Evolutionary conservation across 2,797 vertebrate genomes (phyloP).

Genomic region (Mus minutoides): DNA sequence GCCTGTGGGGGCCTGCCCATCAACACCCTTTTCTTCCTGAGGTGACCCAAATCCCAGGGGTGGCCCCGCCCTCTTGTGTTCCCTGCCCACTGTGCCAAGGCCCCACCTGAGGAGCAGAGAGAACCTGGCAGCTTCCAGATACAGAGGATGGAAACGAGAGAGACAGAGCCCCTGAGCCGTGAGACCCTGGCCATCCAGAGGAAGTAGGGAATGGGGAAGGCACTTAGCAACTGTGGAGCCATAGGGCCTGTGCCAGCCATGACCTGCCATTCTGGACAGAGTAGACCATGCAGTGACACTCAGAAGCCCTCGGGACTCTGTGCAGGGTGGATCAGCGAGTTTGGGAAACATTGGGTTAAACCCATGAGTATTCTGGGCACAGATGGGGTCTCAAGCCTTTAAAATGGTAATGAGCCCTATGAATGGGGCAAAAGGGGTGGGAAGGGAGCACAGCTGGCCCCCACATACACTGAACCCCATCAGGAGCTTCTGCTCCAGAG

Average conservation of each 20-base stretch:
- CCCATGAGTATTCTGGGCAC: conserved; percentile 50
- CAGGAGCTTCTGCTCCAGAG: not conserved
- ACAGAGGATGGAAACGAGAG: not conserved
- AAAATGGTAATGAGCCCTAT: conserved; percentile 74
- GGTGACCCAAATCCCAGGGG: conserved; percentile 66
- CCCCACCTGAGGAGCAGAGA: not conserved
- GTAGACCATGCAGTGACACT: not conserved
- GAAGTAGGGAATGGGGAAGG: accelerated
- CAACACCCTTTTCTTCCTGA: conserved; percentile 26
- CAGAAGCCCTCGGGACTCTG: not conserved
- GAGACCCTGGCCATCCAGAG: not conserved
- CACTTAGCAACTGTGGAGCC: not conserved
- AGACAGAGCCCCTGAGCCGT: not conserved
- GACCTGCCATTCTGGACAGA: not conserved
- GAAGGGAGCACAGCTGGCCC: not conserved
- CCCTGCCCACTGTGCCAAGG: not conserved
- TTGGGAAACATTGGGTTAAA: conserved; percentile 62
- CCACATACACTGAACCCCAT: accelerated
- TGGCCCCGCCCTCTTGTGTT: not conserved
- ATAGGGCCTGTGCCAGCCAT: not conserved
- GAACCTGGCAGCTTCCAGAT: not conserved
- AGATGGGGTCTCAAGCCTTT: conserved; percentile 70
- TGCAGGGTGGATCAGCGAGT: not conserved
- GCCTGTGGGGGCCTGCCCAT: not conserved
- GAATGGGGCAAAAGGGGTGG: conserved; percentile 52